These are phyloP conservation scores for Trichogramma evanescens DNA, from an alignment of 2,888 invertebrate genomes.

Conservation along the genomic window DNA sequence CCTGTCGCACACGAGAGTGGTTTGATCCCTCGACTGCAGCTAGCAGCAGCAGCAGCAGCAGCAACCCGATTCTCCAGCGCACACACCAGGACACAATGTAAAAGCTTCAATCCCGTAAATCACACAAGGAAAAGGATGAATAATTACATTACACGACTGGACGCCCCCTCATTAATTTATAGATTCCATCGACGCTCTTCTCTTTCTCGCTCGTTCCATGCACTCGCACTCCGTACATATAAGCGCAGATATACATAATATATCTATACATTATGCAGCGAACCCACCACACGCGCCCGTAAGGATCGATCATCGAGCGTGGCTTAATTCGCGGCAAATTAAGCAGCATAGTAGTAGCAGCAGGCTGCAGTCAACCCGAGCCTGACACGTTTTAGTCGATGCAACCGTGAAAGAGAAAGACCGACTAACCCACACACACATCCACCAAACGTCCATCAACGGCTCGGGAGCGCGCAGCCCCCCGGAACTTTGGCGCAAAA, in stretches of 20 bases:
- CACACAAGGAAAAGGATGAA: too few species aligned
- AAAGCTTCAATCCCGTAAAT: too few species aligned
- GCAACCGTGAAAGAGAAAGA: not conserved
- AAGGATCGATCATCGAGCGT: constrained; percentile 18
- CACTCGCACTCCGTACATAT: too few species aligned
- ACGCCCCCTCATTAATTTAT: constrained; percentile 13
- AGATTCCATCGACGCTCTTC: not conserved
- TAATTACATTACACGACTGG: not conserved
- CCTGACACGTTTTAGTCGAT: not conserved
- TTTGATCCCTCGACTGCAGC: too few species aligned
- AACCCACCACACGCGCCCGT: not conserved
- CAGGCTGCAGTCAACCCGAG: not conserved
- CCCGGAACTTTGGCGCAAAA: not conserved
- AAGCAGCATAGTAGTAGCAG: not conserved
- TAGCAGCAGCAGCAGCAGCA: too few species aligned
- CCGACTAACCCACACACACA: not conserved
- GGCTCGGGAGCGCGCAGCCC: not conserved
- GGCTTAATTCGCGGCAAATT: constrained; percentile 19
- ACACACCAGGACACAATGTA: too few species aligned
- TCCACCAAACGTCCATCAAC: not conserved
- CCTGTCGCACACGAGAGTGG: too few species aligned
- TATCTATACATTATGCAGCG: not conserved
- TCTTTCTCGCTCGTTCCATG: too few species aligned
- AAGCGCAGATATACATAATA: too few species aligned
- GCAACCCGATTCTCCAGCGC: too few species aligned